A percentile compares a stretch with the other conserved stretches of the same genome.
Evolutionary conservation across 2,888 invertebrate genomes (phyloP).

Genomic region (Mythimna albipuncta): DNA sequence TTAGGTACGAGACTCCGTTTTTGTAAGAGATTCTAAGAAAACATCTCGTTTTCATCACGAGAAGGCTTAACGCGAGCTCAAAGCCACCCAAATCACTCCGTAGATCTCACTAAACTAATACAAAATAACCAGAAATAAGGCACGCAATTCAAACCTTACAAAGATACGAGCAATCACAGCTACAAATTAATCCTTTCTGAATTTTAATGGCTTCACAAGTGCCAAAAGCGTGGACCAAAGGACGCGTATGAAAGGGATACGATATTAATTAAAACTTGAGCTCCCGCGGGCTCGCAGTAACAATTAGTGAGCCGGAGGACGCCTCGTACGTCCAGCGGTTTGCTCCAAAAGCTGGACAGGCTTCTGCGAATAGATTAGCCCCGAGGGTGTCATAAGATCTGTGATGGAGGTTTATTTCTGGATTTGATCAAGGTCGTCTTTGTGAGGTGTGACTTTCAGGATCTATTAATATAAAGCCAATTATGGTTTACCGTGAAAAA

Average conservation of each 20-base stretch:
- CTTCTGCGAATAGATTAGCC: slow-evolving; percentile 52
- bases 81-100: neutral
- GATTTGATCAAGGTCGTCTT: slow-evolving; percentile 1
- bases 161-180: slow-evolving; percentile 28
- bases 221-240: slow-evolving; percentile 44
- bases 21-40: neutral
- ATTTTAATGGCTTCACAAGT: slow-evolving; percentile 53
- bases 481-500: neutral
- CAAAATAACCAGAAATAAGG: slow-evolving; percentile 3
- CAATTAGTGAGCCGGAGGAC: slow-evolving; percentile 59
- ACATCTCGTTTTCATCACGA: neutral
- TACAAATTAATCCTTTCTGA: slow-evolving; percentile 49
- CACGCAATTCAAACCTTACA: slow-evolving; percentile 2
- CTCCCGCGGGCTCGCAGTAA: slow-evolving; percentile 58
- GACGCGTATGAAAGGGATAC: slow-evolving; percentile 60
- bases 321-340: slow-evolving; percentile 48
- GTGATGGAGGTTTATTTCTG: slow-evolving; percentile 36
- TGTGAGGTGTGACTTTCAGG: neutral
- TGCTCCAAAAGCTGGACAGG: slow-evolving; percentile 54
- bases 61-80: neutral
- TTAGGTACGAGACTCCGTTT: neutral
- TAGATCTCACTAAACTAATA: neutral
- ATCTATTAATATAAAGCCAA: slow-evolving; percentile 12
- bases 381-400: slow-evolving; percentile 50
- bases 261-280: slow-evolving; percentile 65